phyloP scores from a whole-genome alignment of 2,113 vertebrate species.

The Vicugna pacos region DNA sequence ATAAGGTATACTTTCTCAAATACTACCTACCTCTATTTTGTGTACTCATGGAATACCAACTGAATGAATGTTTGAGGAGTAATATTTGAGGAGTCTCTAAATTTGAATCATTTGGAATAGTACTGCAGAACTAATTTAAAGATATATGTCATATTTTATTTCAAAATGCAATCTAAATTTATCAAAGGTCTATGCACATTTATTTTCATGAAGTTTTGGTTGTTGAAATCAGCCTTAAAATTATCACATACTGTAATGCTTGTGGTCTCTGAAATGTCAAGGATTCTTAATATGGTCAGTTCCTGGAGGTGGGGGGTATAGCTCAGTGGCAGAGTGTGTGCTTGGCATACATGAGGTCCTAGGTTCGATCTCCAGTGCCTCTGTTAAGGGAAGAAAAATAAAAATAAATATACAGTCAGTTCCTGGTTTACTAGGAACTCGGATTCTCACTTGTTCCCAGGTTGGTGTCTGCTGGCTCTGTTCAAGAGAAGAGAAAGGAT shows the following conservation, averaged over 20 bases:
- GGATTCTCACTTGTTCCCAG: neutral
- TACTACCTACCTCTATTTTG: neutral
- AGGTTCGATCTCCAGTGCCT: too few relatives aligned
- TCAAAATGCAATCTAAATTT: neutral
- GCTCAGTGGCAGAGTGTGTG: too few relatives aligned
- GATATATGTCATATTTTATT: neutral
- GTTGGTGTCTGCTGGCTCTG: neutral
- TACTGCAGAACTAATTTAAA: neutral
- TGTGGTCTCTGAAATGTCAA: neutral
- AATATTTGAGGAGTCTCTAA: neutral
- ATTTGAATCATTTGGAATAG: neutral
- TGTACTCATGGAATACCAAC: neutral
- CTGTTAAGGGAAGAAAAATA: too few relatives aligned
- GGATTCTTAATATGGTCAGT: neutral
- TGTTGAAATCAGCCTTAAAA: neutral
- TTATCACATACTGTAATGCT: neutral
- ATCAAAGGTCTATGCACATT: neutral
- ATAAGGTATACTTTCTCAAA: neutral
- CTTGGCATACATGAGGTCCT: too few relatives aligned
- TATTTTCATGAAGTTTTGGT: neutral
- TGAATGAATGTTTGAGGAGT: neutral
- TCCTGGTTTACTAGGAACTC: neutral
- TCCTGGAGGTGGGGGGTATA: too few relatives aligned
- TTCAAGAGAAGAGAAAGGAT: neutral
- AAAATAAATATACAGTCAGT: neutral